A percentile compares a stretch with the other conserved stretches of the same genome.
phyloP scores from a whole-genome alignment of 2,113 vertebrate species.

The Coptodon rendalli region DNA sequence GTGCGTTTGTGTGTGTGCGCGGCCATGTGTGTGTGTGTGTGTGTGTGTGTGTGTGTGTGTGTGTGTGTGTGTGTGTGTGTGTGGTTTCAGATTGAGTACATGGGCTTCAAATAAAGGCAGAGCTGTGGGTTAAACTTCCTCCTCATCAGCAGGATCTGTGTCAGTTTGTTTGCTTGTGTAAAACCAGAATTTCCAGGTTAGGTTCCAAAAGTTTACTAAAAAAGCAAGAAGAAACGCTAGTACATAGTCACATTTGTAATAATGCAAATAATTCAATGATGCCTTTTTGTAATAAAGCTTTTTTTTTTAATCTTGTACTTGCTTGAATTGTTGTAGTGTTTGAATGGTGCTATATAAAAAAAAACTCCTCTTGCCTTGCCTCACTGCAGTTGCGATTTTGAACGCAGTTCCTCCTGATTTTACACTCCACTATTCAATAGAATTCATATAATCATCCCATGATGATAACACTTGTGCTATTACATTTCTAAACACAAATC shows the following conservation, averaged over 20 bases:
- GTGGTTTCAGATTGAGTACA: slow-evolving; percentile 26
- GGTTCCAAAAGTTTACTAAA: neutral
- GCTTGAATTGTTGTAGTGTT: neutral
- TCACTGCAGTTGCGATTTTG: neutral
- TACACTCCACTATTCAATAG: neutral
- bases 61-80: neutral
- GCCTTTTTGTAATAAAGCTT: neutral
- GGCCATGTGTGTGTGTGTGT: slow-evolving; percentile 11
- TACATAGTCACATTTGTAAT: neutral
- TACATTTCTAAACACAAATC: neutral
- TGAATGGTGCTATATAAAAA: neutral
- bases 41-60: neutral
- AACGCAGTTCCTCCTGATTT: neutral
- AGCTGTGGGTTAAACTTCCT: slow-evolving; percentile 29
- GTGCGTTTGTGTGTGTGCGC: neutral
- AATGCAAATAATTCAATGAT: neutral
- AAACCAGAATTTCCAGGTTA: slow-evolving; percentile 1
- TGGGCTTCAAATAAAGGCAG: slow-evolving; percentile 19
- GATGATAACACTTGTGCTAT: neutral
- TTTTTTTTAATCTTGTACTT: neutral
- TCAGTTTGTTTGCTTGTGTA: neutral
- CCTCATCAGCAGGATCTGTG: neutral
- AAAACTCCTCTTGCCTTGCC: neutral
- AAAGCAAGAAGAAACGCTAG: neutral
- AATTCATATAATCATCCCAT: neutral